Conservation (phyloP, 2,113 vertebrate genomes). For the Merops nubicus region DNA sequence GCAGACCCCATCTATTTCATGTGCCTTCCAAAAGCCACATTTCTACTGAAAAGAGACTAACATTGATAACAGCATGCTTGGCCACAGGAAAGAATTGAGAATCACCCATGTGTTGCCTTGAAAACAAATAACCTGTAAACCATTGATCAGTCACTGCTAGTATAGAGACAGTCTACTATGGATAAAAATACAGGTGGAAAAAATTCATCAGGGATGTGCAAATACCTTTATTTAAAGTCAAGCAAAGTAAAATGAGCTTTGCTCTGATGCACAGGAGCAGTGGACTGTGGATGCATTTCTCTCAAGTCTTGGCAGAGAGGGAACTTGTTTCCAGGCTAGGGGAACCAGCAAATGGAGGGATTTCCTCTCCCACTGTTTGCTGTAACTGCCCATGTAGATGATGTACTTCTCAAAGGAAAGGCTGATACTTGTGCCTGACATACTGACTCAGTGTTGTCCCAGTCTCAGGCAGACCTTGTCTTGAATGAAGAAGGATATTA, state of each 20-base stretch:
- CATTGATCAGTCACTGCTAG: conserved; percentile 49
- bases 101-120: conserved; percentile 17
- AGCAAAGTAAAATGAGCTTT: conserved; percentile 32
- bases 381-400: background rate
- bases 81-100: conserved; percentile 19
- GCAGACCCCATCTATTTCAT: conserved; percentile 31
- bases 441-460: background rate
- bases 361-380: background rate
- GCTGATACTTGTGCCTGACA: background rate
- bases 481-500: background rate
- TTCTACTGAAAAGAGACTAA: conserved; percentile 24
- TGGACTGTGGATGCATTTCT: conserved; percentile 18
- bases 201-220: conserved; percentile 56
- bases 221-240: conserved; percentile 50
- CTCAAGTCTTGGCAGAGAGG: background rate
- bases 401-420: background rate
- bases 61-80: conserved; percentile 39
- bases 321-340: background rate
- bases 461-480: background rate
- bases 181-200: conserved; percentile 46
- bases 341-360: background rate
- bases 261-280: background rate
- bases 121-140: conserved; percentile 60
- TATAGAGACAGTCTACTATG: conserved; percentile 15
- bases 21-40: background rate